Evolutionary conservation across 1,140 invertebrate species (phyloP).

Genomic region (Platyscapa corneri): DNA sequence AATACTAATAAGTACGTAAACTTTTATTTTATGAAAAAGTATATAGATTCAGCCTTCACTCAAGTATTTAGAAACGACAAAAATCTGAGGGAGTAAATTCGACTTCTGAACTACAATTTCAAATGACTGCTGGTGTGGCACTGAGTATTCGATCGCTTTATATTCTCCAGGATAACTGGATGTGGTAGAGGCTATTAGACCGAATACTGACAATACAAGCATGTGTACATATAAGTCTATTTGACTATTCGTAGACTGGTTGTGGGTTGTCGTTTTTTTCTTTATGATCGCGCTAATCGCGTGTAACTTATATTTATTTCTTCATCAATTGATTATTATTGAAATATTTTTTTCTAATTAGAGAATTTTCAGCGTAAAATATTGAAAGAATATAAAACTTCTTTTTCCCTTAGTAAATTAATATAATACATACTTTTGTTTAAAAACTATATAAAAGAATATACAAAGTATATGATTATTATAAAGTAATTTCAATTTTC

Average conservation of each 20-base stretch:
- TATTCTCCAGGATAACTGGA: conserved; percentile 37
- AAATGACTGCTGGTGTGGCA: conserved; percentile 32
- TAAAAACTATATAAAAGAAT: too few relatives aligned
- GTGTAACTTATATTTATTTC: neutral
- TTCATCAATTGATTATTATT: neutral
- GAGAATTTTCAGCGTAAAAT: neutral
- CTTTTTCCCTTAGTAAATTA: neutral
- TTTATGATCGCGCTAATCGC: neutral
- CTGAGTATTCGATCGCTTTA: conserved; percentile 46
- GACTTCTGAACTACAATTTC: conserved; percentile 28
- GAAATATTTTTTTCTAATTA: neutral
- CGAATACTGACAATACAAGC: neutral
- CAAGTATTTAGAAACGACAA: neutral
- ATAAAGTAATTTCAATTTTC: too few relatives aligned
- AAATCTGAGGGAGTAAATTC: neutral
- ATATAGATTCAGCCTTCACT: neutral
- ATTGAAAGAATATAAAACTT: neutral
- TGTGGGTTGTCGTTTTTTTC: neutral
- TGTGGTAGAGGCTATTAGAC: neutral
- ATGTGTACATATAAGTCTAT: neutral
- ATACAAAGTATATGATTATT: too few relatives aligned
- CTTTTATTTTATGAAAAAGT: neutral
- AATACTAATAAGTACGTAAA: neutral
- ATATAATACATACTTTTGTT: neutral
- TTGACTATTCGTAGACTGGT: neutral